These are phyloP conservation scores for Leptothorax acervorum DNA, from an alignment of 2,888 invertebrate genomes.

Conservation along the genomic window DNA sequence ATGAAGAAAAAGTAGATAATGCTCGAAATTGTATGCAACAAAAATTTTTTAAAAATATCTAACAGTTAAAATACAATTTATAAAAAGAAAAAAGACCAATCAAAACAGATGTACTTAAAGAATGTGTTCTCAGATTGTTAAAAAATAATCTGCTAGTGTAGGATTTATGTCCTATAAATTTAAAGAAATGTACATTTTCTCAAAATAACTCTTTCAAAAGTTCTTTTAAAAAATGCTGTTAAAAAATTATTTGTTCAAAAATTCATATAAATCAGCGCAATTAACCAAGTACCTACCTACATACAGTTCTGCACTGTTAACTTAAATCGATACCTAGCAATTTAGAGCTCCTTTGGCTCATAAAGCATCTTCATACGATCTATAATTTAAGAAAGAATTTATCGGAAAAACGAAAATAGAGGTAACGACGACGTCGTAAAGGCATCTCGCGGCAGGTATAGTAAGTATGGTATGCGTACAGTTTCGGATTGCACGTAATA, in stretches of 20 bases:
- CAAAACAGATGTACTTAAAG: not conserved
- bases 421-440: not conserved
- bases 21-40: not conserved
- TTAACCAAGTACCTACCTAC: not conserved
- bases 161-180: no score
- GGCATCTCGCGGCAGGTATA: not conserved
- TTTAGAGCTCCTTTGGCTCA: not conserved
- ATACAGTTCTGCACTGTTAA: not conserved
- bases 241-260: not conserved
- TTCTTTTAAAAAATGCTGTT: not conserved
- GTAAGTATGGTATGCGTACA: not conserved
- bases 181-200: not conserved
- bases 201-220: not conserved
- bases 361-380: not conserved
- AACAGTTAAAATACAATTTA: not conserved
- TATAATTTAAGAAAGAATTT: not conserved
- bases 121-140: not conserved
- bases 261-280: not conserved
- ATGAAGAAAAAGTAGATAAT: not conserved
- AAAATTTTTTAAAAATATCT: not conserved
- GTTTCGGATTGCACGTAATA: slow-evolving; percentile 37
- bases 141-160: not conserved
- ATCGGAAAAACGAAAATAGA: not conserved
- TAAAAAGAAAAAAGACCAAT: not conserved
- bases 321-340: not conserved